Percentiles rank a stretch among this genome's conserved stretches.
phyloP scores from a whole-genome alignment of 1,140 invertebrate genomes.

The Lepidurus apus region DNA sequence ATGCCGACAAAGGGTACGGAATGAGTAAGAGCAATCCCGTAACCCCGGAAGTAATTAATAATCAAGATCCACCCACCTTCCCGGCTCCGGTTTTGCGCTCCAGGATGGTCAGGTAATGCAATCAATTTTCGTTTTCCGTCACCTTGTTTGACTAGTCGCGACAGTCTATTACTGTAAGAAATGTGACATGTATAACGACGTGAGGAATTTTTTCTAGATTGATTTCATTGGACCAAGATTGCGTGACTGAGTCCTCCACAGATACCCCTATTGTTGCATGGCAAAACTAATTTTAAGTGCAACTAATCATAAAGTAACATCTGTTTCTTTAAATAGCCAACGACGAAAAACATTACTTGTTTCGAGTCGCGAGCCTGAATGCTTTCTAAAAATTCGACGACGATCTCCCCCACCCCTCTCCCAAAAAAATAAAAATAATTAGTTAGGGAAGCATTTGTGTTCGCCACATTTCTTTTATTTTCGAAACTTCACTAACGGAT shows the following conservation, averaged over 20 bases:
- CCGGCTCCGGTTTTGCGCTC: not conserved
- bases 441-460: too few relatives aligned
- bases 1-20: not conserved
- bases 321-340: too few relatives aligned
- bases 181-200: not conserved
- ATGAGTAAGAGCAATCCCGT: not conserved
- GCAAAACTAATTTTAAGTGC: not conserved
- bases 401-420: too few relatives aligned
- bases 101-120: constrained; percentile 27
- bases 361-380: too few relatives aligned
- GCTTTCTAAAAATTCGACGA: too few relatives aligned
- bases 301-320: too few relatives aligned
- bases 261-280: not conserved
- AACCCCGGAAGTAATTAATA: not conserved
- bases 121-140: not conserved
- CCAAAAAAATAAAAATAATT: too few relatives aligned
- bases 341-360: too few relatives aligned
- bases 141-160: not conserved
- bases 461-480: too few relatives aligned
- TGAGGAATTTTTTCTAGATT: not conserved
- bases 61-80: not conserved
- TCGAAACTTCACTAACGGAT: too few relatives aligned
- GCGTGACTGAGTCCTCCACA: not conserved
- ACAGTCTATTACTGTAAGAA: too few relatives aligned
- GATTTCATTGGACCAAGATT: constrained; percentile 26